These are phyloP conservation scores for Syrista parreyssii DNA, from an alignment of 2,888 invertebrate genomes.

Conservation along the genomic window DNA sequence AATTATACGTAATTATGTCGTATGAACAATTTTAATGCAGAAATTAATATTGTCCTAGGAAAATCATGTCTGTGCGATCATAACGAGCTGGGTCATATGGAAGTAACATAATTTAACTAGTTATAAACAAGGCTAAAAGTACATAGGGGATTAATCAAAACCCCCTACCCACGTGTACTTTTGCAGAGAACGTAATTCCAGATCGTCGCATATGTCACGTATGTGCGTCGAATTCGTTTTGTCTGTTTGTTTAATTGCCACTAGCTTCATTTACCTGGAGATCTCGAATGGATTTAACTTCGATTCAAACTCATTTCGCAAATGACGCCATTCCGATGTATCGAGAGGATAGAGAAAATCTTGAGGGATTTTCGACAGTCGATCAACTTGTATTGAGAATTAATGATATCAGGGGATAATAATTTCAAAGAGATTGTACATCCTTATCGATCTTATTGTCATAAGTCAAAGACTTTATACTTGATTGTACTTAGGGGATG, in stretches of 20 bases:
- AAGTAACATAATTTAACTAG: neutral
- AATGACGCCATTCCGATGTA: neutral
- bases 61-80: slow-evolving; percentile 10
- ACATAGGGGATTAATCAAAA: neutral
- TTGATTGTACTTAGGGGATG: neutral
- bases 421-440: neutral
- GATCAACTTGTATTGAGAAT: neutral
- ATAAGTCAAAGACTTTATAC: neutral
- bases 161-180: neutral
- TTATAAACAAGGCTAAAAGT: neutral
- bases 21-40: neutral
- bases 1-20: neutral
- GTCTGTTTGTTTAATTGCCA: slow-evolving; percentile 1
- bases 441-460: neutral
- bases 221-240: neutral
- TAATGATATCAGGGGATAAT: neutral
- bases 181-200: neutral
- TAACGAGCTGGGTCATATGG: neutral
- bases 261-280: neutral
- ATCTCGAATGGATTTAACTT: neutral
- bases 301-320: neutral
- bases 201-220: neutral
- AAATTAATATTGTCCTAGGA: neutral
- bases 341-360: neutral
- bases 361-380: neutral